Evolutionary conservation across 2,888 invertebrate species (phyloP), one percentile per base, ranked within the genome.

Genomic region (Anagyrus pseudococci): DNA sequence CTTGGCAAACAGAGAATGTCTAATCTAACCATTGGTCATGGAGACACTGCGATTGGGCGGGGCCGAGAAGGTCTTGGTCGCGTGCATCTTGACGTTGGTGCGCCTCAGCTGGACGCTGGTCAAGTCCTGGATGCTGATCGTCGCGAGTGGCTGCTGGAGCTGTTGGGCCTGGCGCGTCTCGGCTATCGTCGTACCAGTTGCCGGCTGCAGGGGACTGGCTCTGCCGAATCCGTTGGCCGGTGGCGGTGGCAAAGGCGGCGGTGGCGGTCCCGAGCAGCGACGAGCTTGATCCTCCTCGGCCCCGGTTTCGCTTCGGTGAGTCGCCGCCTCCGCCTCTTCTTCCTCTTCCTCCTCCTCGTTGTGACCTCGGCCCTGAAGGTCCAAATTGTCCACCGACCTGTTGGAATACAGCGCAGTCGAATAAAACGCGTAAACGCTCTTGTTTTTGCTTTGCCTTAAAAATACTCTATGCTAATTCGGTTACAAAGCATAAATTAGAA

Each of bases 81-180:
- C 90, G 66, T 89, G 86, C 77, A 91, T 87, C 71, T 88, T 87
- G 15, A 72, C 69, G 64, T 88, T 89, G 7, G 90, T 90, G 69
- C 93, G 87, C 49, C 93, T 85, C 67, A 92, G 80, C 80, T 91
- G 90, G 0, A 95, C 94, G 66, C 93, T 91, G 71, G 92, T 90
- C 29, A 95, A 85, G 74, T 95, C 94, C 69, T 93, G 93, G 74
- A 90, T 91, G 78, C 93, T 93, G 79, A 94, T 94, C 56, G 92
- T 89, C 0, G 92, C 91, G n/a, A 94, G 82, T 0, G 93, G 93
- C 76, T 93, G 93, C 8, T 72, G 86, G 87, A 47, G 85, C 82
- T 20, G 81, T 13, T 57, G 56, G 81, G 41, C 83, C 83, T 22
- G 81, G 74, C 64, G 84, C 82, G 25, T 33, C n/a, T 23, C 2